A percentile compares a stretch with the other conserved stretches of the same genome.
These are phyloP conservation scores for Holcopasites calliopsidis DNA, from an alignment of 1,140 invertebrate genomes.

Conservation along the genomic window DNA sequence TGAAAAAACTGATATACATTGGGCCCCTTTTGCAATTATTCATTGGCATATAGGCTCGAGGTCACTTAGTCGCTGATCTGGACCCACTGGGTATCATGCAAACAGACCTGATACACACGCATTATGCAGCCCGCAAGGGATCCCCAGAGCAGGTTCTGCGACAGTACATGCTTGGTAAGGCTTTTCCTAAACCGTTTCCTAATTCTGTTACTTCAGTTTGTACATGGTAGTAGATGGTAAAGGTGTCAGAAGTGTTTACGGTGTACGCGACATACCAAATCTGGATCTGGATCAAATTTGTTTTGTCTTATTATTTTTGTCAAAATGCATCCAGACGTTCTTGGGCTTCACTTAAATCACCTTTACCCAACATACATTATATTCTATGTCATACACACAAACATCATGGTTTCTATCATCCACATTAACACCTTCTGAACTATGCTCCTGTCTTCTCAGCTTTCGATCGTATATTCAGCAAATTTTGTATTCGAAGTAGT, in stretches of 20 bases:
- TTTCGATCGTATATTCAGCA: not conserved
- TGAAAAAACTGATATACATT: constrained; percentile 64
- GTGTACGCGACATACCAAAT: not conserved
- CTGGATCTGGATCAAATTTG: not conserved
- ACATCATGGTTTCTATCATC: constrained; percentile 42
- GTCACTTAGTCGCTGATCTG: constrained; percentile 96
- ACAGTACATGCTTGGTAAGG: constrained; percentile 84
- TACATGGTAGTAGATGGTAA: constrained; percentile 32
- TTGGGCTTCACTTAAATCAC: constrained; percentile 10
- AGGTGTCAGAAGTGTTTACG: constrained; percentile 20
- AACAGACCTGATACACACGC: constrained; percentile 81
- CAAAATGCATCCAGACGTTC: not conserved
- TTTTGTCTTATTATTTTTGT: constrained; percentile 15
- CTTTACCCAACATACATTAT: constrained; percentile 31
- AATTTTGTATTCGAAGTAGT: constrained; percentile 14
- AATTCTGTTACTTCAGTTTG: constrained; percentile 44
- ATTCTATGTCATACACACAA: constrained; percentile 35
- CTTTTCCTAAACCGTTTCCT: constrained; percentile 67
- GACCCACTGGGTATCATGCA: constrained; percentile 94
- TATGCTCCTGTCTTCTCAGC: not conserved
- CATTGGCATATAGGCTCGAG: constrained; percentile 88
- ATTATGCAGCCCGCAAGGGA: constrained; percentile 82
- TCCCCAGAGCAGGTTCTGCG: constrained; percentile 84
- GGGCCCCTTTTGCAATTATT: constrained; percentile 69
- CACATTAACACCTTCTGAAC: constrained; percentile 39